phyloP scores from a whole-genome alignment of 1,140 invertebrate genomes.

The Magallana ariakensis region DNA sequence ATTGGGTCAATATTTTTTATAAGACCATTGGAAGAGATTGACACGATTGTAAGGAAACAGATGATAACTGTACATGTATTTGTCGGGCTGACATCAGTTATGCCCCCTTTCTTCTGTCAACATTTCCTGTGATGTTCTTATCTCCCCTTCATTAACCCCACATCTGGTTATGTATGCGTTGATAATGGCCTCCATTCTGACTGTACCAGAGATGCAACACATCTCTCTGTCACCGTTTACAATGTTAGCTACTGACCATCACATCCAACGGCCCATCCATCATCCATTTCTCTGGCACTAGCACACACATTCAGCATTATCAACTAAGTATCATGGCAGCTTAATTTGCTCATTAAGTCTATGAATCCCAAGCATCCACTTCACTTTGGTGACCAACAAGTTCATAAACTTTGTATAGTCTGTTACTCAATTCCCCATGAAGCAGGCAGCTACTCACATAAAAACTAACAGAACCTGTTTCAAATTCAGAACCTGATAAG shows the following conservation, averaged over 20 bases:
- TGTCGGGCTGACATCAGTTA: neutral
- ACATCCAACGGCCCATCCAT: neutral
- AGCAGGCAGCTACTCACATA: neutral
- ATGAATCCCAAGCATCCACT: neutral
- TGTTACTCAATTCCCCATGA: conserved; percentile 7
- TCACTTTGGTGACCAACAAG: conserved; percentile 7
- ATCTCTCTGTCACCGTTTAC: neutral
- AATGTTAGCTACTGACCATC: conserved; percentile 15
- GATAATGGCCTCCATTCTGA: neutral
- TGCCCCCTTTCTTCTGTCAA: conserved; percentile 7
- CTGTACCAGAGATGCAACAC: neutral
- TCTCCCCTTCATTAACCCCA: conserved; percentile 5
- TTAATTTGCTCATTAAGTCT: conserved; percentile 17
- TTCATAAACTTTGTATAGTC: neutral
- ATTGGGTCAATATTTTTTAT: too few species aligned
- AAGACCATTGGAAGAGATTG: too few species aligned
- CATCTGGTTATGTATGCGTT: neutral
- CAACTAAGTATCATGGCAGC: conserved; percentile 25
- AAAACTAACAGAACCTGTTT: conserved; percentile 1
- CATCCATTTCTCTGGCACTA: neutral
- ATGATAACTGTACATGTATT: neutral
- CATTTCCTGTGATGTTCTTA: neutral
- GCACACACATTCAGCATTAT: conserved; percentile 17
- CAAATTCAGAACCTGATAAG: conserved; percentile 10
- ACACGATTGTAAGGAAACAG: too few species aligned